Conservation (phyloP, 2,113 vertebrate species). For the Ammospiza nelsoni region DNA sequence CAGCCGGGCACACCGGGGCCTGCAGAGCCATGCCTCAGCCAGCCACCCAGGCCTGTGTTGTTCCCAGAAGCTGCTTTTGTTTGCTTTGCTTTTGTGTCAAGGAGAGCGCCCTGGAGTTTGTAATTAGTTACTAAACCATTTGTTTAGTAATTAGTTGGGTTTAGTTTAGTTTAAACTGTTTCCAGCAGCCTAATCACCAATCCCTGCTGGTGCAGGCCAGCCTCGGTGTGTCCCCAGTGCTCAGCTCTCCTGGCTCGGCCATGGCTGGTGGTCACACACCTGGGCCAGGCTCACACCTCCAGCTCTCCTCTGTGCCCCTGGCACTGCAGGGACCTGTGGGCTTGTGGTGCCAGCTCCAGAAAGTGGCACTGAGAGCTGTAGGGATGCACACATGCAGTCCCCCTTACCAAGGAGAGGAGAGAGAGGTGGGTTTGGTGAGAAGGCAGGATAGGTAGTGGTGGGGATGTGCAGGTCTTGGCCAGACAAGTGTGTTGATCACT, state of each 20-base stretch:
- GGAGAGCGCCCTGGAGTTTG: too few species aligned
- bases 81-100: too few species aligned
- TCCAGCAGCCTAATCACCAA: not conserved
- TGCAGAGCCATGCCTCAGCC: not conserved
- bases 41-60: not conserved
- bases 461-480: not conserved
- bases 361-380: not conserved
- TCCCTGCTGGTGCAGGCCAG: not conserved
- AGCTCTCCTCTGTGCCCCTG: not conserved
- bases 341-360: not conserved
- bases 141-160: too few species aligned
- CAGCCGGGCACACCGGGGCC: not conserved
- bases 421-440: not conserved
- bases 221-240: too few species aligned
- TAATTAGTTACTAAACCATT: too few species aligned
- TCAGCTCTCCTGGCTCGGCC: not conserved
- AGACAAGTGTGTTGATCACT: not conserved
- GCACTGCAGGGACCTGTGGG: not conserved
- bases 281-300: fast-evolving
- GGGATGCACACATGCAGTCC: not conserved
- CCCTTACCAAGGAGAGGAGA: not conserved
- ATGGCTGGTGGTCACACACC: not conserved
- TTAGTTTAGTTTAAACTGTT: too few species aligned
- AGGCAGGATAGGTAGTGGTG: not conserved
- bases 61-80: not conserved